These are phyloP conservation scores for Eupithecia insigniata DNA, from an alignment of 2,888 invertebrate genomes.

Conservation along the genomic window DNA sequence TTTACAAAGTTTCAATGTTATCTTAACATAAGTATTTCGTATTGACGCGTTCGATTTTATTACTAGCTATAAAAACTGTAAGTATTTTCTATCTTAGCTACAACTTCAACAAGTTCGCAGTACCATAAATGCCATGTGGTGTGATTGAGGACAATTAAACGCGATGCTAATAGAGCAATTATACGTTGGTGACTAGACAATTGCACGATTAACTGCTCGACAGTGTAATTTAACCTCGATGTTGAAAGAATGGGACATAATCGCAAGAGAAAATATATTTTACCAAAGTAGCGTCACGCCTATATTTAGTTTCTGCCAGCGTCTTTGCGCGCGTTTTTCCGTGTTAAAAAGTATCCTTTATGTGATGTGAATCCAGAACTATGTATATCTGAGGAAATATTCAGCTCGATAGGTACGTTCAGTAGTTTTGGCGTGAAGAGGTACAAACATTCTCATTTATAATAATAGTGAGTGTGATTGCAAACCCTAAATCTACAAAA, in stretches of 20 bases:
- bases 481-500: no score
- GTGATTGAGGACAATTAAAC: conserved; percentile 41
- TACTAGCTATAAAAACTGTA: not conserved
- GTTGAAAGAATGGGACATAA: conserved; percentile 1
- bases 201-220: conserved; percentile 33
- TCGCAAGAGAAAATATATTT: not conserved
- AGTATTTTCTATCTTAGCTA: not conserved
- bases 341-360: no score
- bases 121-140: conserved; percentile 30
- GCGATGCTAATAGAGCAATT: conserved; percentile 41
- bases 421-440: no score
- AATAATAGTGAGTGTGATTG: no score
- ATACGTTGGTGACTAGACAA: conserved; percentile 27
- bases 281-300: not conserved
- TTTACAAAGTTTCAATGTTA: no score
- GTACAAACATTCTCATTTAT: no score
- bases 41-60: not conserved
- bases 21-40: not conserved
- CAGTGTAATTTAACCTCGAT: conserved; percentile 22
- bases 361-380: no score
- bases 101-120: not conserved
- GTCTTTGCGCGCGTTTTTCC: no score
- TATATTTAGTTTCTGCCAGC: no score
- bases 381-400: no score
- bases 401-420: no score